These are phyloP conservation scores for Trichechus manatus DNA, from an alignment of 2,113 vertebrate genomes.

Conservation along the genomic window DNA sequence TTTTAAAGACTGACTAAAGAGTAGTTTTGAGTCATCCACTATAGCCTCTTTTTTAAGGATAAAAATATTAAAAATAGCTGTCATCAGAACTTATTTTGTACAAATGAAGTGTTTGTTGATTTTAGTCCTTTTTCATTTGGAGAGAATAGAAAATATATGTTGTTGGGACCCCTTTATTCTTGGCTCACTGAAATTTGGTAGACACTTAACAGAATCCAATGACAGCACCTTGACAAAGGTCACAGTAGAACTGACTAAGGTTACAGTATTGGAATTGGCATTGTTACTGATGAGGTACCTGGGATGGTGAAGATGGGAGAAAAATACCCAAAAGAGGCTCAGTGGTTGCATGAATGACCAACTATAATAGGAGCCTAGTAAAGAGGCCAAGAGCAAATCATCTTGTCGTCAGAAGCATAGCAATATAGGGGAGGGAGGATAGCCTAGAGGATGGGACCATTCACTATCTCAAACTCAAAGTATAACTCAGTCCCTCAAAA, in stretches of 20 bases:
- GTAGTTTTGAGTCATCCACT: not conserved
- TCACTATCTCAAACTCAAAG: not conserved
- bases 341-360: not conserved
- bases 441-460: not conserved
- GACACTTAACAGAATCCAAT: not conserved
- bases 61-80: not conserved
- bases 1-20: not conserved
- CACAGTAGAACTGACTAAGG: not conserved
- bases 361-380: not conserved
- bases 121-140: not conserved
- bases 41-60: not conserved
- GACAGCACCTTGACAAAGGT: not conserved
- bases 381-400: not conserved
- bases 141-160: not conserved
- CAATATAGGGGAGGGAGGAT: not conserved
- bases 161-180: not conserved
- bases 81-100: not conserved
- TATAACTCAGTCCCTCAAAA: not conserved
- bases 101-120: not conserved
- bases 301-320: not conserved
- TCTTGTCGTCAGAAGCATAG: not conserved
- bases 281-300: rapidly evolving
- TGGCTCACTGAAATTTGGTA: not conserved
- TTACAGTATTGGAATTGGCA: rapidly evolving
- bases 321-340: not conserved